Evolutionary conservation across 2,113 vertebrate genomes (phyloP).

Genomic region (Saguinus imperator): DNA sequence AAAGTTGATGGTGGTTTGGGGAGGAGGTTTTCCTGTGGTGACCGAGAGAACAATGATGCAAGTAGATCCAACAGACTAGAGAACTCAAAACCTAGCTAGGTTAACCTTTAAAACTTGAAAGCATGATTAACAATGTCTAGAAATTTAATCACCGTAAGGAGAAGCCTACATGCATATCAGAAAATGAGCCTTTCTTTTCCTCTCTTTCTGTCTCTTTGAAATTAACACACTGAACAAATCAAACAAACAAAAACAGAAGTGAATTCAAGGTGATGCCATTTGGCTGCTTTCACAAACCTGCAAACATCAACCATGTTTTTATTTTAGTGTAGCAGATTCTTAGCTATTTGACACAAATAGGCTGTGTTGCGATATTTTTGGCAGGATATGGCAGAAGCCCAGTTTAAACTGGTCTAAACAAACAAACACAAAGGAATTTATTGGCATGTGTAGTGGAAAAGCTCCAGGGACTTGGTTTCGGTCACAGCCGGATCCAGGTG

Average conservation of each 20-base stretch:
- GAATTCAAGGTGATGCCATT: background rate
- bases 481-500: conserved; percentile 28
- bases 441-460: conserved; percentile 34
- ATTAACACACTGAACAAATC: background rate
- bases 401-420: conserved; percentile 49
- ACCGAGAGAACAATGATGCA: background rate
- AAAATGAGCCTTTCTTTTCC: background rate
- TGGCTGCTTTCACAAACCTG: conserved; percentile 17
- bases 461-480: background rate
- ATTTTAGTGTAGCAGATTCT: conserved; percentile 33
- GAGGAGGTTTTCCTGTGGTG: background rate
- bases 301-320: conserved; percentile 33
- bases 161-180: background rate
- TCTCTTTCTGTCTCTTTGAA: background rate
- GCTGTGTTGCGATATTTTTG: conserved; percentile 56
- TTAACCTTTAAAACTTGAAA: background rate
- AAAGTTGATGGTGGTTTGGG: background rate
- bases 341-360: conserved; percentile 50
- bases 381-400: conserved; percentile 46
- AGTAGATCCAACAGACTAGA: background rate
- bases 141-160: background rate
- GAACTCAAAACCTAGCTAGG: background rate
- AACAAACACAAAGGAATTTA: conserved; percentile 64
- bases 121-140: background rate
- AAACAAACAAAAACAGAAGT: background rate